Conservation (phyloP, 2,113 vertebrate genomes). For the Cebidichthys violaceus region DNA sequence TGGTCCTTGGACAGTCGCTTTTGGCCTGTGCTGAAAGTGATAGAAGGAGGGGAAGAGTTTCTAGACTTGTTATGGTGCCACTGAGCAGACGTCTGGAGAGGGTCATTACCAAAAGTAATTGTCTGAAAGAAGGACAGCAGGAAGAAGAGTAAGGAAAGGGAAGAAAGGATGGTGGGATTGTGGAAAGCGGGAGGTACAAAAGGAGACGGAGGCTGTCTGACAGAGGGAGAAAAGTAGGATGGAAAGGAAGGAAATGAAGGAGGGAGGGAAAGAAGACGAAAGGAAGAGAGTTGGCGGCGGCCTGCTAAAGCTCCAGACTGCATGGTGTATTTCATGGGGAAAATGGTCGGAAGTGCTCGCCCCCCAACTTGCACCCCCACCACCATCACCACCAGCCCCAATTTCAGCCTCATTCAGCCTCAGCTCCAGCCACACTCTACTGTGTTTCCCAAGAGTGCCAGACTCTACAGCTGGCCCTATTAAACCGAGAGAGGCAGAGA, state of each 20-base stretch:
- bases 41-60: constrained; percentile 42
- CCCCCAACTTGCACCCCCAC: constrained; percentile 67
- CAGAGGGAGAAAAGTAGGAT: constrained; percentile 60
- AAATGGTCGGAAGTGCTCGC: constrained; percentile 78
- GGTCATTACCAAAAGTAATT: constrained; percentile 58
- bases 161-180: constrained; percentile 31
- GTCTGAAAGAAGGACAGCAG: constrained; percentile 51
- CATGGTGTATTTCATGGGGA: constrained; percentile 68
- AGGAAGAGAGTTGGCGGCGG: constrained; percentile 62
- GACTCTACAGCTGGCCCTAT: constrained; percentile 83
- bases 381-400: constrained; percentile 63
- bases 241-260: constrained; percentile 65
- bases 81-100: constrained; percentile 66
- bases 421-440: constrained; percentile 80
- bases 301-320: constrained; percentile 73
- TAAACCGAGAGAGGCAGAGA: constrained; percentile 77
- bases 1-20: constrained; percentile 57
- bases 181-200: constrained; percentile 39
- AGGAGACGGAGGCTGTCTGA: constrained; percentile 32
- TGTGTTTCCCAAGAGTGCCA: constrained; percentile 77
- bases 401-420: constrained; percentile 74
- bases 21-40: constrained; percentile 34
- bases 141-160: constrained; percentile 51
- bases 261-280: constrained; percentile 58
- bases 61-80: constrained; percentile 64